Evolutionary conservation across 2,113 vertebrate genomes (phyloP).

Genomic region (Axis porcinus): DNA sequence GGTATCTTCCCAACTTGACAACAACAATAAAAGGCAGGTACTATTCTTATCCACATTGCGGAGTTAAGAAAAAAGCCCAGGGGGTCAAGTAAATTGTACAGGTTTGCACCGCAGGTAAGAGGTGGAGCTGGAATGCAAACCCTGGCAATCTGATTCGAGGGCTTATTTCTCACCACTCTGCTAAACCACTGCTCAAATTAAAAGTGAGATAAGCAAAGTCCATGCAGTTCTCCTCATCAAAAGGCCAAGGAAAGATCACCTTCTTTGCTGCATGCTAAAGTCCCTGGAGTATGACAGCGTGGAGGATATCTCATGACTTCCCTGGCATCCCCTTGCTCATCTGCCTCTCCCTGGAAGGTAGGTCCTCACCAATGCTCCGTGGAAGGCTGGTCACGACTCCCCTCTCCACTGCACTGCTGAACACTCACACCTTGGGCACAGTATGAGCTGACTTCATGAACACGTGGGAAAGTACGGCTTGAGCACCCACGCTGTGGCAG

Average conservation of each 20-base stretch:
- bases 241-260: neutral
- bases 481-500: neutral
- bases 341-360: neutral
- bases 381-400: accelerated
- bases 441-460: neutral
- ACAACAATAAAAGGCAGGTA: neutral
- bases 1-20: neutral
- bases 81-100: neutral
- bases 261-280: neutral
- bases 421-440: neutral
- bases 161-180: neutral
- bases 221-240: neutral
- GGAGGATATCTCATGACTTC: neutral
- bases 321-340: neutral
- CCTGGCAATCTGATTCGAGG: neutral
- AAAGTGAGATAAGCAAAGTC: neutral
- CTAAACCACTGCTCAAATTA: neutral
- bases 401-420: neutral
- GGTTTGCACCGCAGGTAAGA: neutral
- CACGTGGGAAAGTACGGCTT: accelerated
- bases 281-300: neutral
- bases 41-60: neutral
- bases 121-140: neutral
- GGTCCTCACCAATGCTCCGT: neutral
- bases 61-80: neutral